These are phyloP conservation scores for Heliconius cydno DNA, from an alignment of 2,888 invertebrate genomes.

Conservation along the genomic window DNA sequence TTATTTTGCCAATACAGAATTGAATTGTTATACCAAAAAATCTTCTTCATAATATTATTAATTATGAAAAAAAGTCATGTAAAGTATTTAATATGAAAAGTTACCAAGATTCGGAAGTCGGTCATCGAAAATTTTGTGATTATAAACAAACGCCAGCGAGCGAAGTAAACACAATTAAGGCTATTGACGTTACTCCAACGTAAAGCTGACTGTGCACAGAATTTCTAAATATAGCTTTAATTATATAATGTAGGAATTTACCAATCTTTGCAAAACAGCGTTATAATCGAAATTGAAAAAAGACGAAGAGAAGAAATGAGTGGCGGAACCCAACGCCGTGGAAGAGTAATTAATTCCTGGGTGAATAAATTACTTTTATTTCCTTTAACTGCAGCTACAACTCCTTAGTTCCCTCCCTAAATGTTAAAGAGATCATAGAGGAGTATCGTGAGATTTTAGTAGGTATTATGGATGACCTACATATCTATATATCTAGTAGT, in stretches of 20 bases:
- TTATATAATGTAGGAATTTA: no score
- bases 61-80: neutral
- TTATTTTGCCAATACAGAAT: neutral
- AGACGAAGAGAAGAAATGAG: neutral
- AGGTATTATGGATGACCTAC: no score
- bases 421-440: no score
- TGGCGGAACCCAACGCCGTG: neutral
- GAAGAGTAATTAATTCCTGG: no score
- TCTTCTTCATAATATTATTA: neutral
- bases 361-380: no score
- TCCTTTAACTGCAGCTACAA: no score
- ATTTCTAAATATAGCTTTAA: neutral
- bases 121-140: slow-evolving; percentile 21
- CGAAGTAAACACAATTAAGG: slow-evolving; percentile 26
- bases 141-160: slow-evolving; percentile 21
- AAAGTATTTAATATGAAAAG: slow-evolving; percentile 1
- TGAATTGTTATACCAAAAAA: neutral
- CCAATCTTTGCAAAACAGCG: no score
- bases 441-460: no score
- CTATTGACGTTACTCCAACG: slow-evolving; percentile 9
- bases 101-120: slow-evolving; percentile 12
- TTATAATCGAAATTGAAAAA: no score
- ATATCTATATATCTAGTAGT: no score
- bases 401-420: no score
- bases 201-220: neutral